These are phyloP conservation scores for Calameuta idolon DNA, from an alignment of 2,888 invertebrate genomes.

Conservation along the genomic window DNA sequence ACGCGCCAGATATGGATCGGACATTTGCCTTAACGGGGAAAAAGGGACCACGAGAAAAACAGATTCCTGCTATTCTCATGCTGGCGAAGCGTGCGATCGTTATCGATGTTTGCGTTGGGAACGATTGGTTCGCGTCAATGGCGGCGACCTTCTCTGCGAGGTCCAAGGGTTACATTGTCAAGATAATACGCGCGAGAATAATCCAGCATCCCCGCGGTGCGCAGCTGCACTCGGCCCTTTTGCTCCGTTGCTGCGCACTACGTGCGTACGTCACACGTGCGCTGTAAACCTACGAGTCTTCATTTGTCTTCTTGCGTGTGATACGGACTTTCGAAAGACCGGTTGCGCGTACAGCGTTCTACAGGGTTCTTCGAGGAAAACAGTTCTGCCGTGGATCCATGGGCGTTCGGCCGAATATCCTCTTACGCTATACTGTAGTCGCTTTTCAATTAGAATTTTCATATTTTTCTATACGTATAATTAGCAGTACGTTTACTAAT, in stretches of 20 bases:
- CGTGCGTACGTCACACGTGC: background rate
- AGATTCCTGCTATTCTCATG: too few relatives aligned
- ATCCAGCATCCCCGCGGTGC: background rate
- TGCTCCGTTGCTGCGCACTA: too few relatives aligned
- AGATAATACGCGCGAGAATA: too few relatives aligned
- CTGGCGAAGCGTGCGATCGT: constrained; percentile 23
- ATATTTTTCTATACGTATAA: too few relatives aligned
- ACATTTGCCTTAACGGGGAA: background rate
- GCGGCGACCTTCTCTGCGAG: background rate
- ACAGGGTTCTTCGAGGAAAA: too few relatives aligned
- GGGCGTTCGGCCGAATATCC: too few relatives aligned
- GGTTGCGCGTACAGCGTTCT: too few relatives aligned
- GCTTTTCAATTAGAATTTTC: too few relatives aligned
- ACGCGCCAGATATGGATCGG: background rate
- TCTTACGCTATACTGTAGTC: too few relatives aligned
- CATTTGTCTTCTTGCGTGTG: background rate
- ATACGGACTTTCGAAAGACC: too few relatives aligned
- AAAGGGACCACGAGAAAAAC: background rate
- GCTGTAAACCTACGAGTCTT: background rate
- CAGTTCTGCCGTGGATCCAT: too few relatives aligned
- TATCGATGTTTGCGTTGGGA: constrained; percentile 38
- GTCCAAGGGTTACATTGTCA: background rate
- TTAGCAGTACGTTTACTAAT: too few relatives aligned
- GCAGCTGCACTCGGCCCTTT: background rate
- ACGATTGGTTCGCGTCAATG: constrained; percentile 33